Evolutionary conservation across 2,888 invertebrate species (phyloP).

Genomic region (Ennomos fuscantarius): DNA sequence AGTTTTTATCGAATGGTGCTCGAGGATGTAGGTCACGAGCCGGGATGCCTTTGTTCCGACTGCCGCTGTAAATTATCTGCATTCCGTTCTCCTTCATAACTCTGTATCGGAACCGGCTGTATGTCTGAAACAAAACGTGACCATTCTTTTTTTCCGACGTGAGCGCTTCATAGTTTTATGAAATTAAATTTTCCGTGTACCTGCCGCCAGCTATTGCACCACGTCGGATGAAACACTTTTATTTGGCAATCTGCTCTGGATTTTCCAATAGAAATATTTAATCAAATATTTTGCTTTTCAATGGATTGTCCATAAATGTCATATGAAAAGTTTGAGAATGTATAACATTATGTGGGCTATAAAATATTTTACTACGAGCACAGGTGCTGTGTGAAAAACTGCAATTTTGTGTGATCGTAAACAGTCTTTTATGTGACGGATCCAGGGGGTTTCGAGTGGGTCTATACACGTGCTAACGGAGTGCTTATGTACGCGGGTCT

Average conservation of each 20-base stretch:
- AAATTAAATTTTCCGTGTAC: conserved; percentile 27
- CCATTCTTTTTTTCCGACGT: conserved; percentile 39
- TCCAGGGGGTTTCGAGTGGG: conserved; percentile 41
- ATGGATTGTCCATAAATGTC: conserved; percentile 34
- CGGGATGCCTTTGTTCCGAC: conserved; percentile 67
- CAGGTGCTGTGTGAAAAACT: conserved; percentile 72
- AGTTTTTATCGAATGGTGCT: conserved; percentile 57
- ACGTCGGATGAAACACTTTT: not conserved
- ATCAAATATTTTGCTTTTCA: conserved; percentile 32
- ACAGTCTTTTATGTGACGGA: conserved; percentile 56
- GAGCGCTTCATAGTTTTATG: conserved; percentile 34
- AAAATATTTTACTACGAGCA: conserved; percentile 72
- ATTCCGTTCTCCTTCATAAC: conserved; percentile 70
- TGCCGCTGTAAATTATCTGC: conserved; percentile 68
- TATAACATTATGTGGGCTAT: conserved; percentile 63
- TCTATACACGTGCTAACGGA: conserved; percentile 43
- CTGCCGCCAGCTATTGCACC: conserved; percentile 11
- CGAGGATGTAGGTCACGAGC: conserved; percentile 67
- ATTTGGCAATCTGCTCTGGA: not conserved
- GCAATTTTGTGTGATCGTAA: conserved; percentile 63
- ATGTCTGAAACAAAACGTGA: conserved; percentile 45
- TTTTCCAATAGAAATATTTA: conserved; percentile 16
- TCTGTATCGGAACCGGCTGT: conserved; percentile 59
- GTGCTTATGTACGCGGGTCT: conserved; percentile 33
- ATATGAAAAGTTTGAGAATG: conserved; percentile 53